Conservation (phyloP, 2,113 vertebrate species). For the Sitta europaea region DNA sequence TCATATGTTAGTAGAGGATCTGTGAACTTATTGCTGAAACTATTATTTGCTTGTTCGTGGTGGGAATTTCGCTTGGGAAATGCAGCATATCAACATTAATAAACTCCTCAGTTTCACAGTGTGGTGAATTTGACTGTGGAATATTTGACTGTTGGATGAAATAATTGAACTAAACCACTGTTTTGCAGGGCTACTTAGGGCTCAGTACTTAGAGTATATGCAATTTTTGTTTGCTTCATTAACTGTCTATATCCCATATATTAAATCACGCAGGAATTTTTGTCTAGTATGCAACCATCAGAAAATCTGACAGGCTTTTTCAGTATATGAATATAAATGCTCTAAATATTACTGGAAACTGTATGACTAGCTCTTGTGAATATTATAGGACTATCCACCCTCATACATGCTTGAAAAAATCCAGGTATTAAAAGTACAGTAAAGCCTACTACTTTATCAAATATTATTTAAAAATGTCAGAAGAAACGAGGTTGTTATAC, state of each 20-base stretch:
- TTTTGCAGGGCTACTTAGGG: background rate
- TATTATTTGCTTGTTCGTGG: background rate
- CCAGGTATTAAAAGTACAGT: background rate
- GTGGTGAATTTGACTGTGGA: background rate
- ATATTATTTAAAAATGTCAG: background rate
- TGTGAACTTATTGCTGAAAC: background rate
- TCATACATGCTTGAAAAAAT: background rate
- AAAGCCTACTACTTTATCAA: background rate
- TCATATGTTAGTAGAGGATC: background rate
- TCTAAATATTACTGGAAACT: background rate
- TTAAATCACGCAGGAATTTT: background rate
- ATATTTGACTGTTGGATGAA: background rate
- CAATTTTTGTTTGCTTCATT: background rate
- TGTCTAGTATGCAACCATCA: background rate
- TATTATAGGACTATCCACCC: background rate
- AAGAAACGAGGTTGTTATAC: background rate
- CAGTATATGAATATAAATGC: background rate
- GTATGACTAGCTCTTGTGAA: background rate
- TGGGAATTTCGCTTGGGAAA: background rate
- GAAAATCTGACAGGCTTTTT: background rate
- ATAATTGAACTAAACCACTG: slow-evolving; percentile 11
- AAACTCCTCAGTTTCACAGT: background rate
- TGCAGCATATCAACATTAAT: background rate
- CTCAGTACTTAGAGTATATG: background rate
- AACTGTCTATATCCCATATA: background rate